A percentile compares a stretch with the other conserved stretches of the same genome.
Evolutionary conservation across 1,140 invertebrate species (phyloP).

Genomic region (Antheraea mylitta): DNA sequence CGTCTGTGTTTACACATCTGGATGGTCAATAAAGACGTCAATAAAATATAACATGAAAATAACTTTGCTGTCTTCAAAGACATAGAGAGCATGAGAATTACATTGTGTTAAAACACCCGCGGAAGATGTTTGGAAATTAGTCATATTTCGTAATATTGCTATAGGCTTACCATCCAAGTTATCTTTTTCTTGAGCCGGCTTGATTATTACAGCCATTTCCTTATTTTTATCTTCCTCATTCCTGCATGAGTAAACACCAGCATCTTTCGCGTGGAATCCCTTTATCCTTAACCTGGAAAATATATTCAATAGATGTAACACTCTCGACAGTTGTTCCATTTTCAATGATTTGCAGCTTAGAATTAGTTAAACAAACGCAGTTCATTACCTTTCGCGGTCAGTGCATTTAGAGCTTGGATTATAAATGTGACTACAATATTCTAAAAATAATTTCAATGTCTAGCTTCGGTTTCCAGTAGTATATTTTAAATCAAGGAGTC

Average conservation of each 20-base stretch:
- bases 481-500: too few relatives aligned
- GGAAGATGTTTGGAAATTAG: conserved; percentile 6
- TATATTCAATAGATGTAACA: background rate
- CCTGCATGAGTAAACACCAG: conserved; percentile 65
- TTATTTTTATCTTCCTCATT: conserved; percentile 47
- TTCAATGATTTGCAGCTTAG: too few relatives aligned
- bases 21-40: conserved; percentile 47
- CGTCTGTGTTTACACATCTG: conserved; percentile 61
- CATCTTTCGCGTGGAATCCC: conserved; percentile 55
- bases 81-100: conserved; percentile 9
- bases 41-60: conserved; percentile 56
- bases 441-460: too few relatives aligned
- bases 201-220: conserved; percentile 56
- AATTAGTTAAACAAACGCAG: too few relatives aligned
- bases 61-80: conserved; percentile 30
- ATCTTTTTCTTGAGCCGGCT: conserved; percentile 34
- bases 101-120: conserved; percentile 7
- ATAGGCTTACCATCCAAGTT: conserved; percentile 44
- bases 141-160: background rate
- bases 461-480: too few relatives aligned
- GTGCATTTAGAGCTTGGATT: too few relatives aligned
- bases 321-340: too few relatives aligned
- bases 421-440: too few relatives aligned
- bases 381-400: too few relatives aligned
- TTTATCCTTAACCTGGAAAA: conserved; percentile 70